Base-by-base conservation (phyloP, 1,140 invertebrate genomes). In the Palaemon carinicauda region DNA sequence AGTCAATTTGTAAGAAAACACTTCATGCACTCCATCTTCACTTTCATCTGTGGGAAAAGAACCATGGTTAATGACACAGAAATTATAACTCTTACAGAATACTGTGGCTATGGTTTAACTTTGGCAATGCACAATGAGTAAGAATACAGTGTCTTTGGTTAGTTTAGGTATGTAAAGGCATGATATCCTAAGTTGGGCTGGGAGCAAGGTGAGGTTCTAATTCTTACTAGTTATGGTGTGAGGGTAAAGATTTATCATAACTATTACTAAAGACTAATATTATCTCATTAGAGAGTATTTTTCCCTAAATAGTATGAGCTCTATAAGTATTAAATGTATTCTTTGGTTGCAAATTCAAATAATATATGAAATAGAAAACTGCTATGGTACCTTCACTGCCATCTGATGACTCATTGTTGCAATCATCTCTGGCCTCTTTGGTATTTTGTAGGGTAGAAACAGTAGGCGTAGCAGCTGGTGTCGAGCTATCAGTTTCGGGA, bases 1-100 rank as follows among this genome's bases (percentile, higher is more conserved):
- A 19, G 88, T 89, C 17, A 90, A 54, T 74, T 89, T 87, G 53
- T 90, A 90, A 9, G 89, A 90, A 50, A 87, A 90, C 3, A 90
- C 89, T 52, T 90, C 89, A 41, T 90, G 89, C 7, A 83, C 60
- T 9, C 88, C 89, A 9, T 74, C 82, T 41, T 86, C 89, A 27
- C 80, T 87, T 15, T 52, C 83, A 33, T 88, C 88, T 88, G 82
- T 0, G 19, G 31, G n/a, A 69, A 24, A 21, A 10, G 27, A 9
- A 9, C 53, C 77, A 56, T 15, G 10, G 12, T 14, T n/a, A 51
- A 50, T 24, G 50, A 9, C 19, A 24, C 1, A 10, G 51, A 14
- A 14, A 31, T 24, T 19, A 9, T 12, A 17, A 31, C 0, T 9
- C 19, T 12, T 60, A 31, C 24, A 15, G 2, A 31, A 3, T 29